Evolutionary conservation across 2,797 vertebrate genomes (phyloP).

Genomic region (Hippocampus kuda): DNA sequence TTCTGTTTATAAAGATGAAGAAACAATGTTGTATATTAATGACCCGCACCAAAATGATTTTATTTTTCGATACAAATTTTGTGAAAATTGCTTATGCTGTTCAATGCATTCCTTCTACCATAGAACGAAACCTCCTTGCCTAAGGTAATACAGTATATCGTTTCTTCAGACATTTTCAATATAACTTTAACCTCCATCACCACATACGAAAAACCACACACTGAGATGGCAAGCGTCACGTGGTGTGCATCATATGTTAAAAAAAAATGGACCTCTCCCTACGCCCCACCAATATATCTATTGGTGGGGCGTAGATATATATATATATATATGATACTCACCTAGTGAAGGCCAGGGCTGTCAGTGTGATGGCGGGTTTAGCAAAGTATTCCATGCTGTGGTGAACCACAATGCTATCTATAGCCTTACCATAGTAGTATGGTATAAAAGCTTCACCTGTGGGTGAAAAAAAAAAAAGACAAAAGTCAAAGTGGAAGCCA

Average conservation of each 20-base stretch:
- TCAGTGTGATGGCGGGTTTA: conserved; percentile 68
- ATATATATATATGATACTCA: conserved; percentile 27
- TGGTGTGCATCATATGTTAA: too few relatives aligned
- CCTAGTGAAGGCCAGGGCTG: conserved; percentile 77
- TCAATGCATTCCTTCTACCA: background rate
- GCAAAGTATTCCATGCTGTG: conserved; percentile 83
- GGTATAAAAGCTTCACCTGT: conserved; percentile 88
- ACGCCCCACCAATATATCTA: background rate
- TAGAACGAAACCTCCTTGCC: background rate
- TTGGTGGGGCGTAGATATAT: too few relatives aligned
- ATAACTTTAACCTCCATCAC: background rate
- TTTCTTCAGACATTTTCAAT: background rate
- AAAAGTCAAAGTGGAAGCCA: background rate
- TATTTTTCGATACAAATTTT: background rate
- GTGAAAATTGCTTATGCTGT: background rate
- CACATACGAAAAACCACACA: background rate
- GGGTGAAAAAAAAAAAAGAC: background rate
- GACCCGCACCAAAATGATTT: background rate
- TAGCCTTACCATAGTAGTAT: conserved; percentile 81
- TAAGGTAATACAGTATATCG: too few relatives aligned
- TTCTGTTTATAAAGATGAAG: too few relatives aligned
- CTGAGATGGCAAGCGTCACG: too few relatives aligned
- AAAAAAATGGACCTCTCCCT: too few relatives aligned
- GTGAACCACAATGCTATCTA: conserved; percentile 83
- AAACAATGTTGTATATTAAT: background rate